phyloP scores from a whole-genome alignment of 1,140 invertebrate genomes.

The Rhyacophila brunnea region DNA sequence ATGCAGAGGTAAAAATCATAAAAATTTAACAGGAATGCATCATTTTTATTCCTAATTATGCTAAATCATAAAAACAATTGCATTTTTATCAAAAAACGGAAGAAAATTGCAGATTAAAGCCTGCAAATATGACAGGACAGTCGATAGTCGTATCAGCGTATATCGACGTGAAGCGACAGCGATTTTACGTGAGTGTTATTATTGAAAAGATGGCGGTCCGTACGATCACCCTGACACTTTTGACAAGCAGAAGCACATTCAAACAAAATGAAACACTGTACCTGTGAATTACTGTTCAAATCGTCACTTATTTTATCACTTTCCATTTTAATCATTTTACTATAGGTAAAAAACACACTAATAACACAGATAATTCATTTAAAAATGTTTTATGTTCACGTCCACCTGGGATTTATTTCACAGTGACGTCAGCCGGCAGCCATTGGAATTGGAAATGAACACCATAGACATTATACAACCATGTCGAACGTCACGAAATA shows the following conservation, averaged over 20 bases:
- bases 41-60: too few species aligned
- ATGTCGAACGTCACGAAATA: not conserved
- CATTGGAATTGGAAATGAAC: slow-evolving; percentile 9
- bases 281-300: slow-evolving; percentile 59
- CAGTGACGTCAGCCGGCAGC: slow-evolving; percentile 28
- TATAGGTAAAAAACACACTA: slow-evolving; percentile 23
- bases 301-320: slow-evolving; percentile 65
- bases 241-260: slow-evolving; percentile 20
- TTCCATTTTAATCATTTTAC: slow-evolving; percentile 64
- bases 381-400: slow-evolving; percentile 23
- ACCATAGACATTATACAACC: not conserved
- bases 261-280: slow-evolving; percentile 34
- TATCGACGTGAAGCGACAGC: too few species aligned
- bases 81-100: too few species aligned
- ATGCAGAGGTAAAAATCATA: too few species aligned
- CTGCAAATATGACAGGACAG: too few species aligned
- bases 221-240: slow-evolving; percentile 17
- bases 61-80: too few species aligned
- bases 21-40: too few species aligned
- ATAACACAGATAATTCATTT: slow-evolving; percentile 23
- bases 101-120: too few species aligned
- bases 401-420: slow-evolving; percentile 10
- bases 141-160: too few species aligned
- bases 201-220: slow-evolving; percentile 25
- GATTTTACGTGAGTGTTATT: slow-evolving; percentile 1